Evolutionary conservation across 2,797 vertebrate species (phyloP), one percentile per base, ranked within the genome.

Genomic region (Champsocephalus esox): DNA sequence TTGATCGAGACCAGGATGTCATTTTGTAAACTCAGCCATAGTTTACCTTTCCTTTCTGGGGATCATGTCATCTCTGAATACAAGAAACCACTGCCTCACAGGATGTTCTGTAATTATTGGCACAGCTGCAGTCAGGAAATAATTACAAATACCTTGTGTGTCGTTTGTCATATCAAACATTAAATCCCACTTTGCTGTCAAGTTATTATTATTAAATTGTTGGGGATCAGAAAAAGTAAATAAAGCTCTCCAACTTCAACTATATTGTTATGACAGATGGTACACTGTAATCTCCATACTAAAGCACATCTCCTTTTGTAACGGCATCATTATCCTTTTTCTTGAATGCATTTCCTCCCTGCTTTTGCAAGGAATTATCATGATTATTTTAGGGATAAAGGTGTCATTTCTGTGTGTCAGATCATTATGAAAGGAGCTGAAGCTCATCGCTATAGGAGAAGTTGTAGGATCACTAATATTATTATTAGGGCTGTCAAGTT

Each of bases 341-440:
- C 52, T 49, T 57, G 17, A 7, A 62, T 41, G 5, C 4, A 28
- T 55, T 32, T 7, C 5, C 16, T 24, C 63, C 41, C 14, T 24
- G 28, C 12, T 32, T 9, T 16, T 61, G 13, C 2, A 1, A 12
- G 34, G 21, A 19, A 45, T 28, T 66, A 61, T 9, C 14, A 17
- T 32, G 8, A 71, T 38, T 59, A 45, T 38, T 67, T 82, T 32
- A 49, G n/a, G 43, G 51, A 66, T 45, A 70, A 34, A 48, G 11
- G 32, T 54, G 59, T 73, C 34, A 28, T 59, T 43, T 60, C 45
- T 19, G 19, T 16, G 19, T 9, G 56, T 43, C 62, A 41, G 38
- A 13, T 11, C 19, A 32, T 55, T 71, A 49, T 44, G 16, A 61
- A 24, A 81, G 17, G 13, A 3, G 13, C 19, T 58, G 55, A 76